Conservation (phyloP, 1,140 invertebrate genomes). For the Procambarus clarkii region DNA sequence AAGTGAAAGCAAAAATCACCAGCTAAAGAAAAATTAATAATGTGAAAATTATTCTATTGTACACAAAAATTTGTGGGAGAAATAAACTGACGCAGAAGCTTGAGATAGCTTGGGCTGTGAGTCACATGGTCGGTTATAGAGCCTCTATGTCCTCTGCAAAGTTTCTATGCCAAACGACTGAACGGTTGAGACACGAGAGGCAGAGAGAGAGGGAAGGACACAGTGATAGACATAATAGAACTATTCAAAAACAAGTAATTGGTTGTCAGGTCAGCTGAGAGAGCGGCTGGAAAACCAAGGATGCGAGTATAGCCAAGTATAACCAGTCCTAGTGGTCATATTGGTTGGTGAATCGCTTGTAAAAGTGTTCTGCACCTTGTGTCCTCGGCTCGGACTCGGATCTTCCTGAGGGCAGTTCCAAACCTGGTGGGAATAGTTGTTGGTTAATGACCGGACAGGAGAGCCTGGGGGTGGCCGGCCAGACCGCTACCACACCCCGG, state of each 20-base stretch:
- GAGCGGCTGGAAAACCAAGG: neutral
- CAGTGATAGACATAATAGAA: neutral
- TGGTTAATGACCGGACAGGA: slow-evolving; percentile 30
- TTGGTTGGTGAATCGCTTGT: slow-evolving; percentile 27
- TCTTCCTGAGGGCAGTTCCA: slow-evolving; percentile 64
- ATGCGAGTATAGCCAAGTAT: neutral
- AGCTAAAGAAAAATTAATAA: neutral
- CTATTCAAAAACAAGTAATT: slow-evolving; percentile 4
- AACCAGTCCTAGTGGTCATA: slow-evolving; percentile 51
- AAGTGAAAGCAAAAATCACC: neutral
- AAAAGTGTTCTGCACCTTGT: slow-evolving; percentile 46
- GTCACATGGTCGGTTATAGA: neutral
- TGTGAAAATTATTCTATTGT: neutral
- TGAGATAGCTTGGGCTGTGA: neutral
- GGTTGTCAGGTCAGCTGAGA: neutral
- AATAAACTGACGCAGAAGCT: neutral
- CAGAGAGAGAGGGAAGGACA: neutral
- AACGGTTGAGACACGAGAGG: neutral
- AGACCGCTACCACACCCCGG: neutral
- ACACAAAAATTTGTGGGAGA: neutral
- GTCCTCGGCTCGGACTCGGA: slow-evolving; percentile 42
- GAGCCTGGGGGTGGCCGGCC: slow-evolving; percentile 3
- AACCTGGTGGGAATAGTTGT: slow-evolving; percentile 53
- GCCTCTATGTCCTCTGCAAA: neutral
- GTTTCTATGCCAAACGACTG: neutral